Evolutionary conservation across 2,888 invertebrate genomes (phyloP), one percentile per base, ranked within the genome.

Genomic region (Oscheius onirici): DNA sequence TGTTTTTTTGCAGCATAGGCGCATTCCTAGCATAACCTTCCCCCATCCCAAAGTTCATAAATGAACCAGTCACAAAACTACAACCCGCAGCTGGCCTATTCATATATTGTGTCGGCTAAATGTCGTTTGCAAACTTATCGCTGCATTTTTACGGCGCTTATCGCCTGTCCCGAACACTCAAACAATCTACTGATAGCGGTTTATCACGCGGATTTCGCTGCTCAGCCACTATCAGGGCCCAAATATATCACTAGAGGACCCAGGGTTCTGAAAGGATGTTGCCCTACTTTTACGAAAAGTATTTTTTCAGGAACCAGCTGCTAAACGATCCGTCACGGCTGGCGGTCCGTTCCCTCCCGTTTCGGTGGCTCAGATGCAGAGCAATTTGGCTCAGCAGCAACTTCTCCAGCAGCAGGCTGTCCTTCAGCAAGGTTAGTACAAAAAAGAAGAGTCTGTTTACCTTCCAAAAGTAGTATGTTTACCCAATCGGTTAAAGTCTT

Each of bases 121-220:
- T 22, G 49, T 49, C 49, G 49, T 55, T 63, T 46, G 63, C 63
- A 46, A 63, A 63, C 63, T 63, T 63, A 63, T 63, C 63, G 34
- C n/a, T 49, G 63, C 63, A 63, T 63, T 63, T 63, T 63, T 63
- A 63, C 63, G 63, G 63, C 46, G 46, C 63, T 63, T 63, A 63
- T 63, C 63, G 49, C 8, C 34, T 26, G 63, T 22, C 26, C 26
- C 63, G 63, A 63, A 63, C 63, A 63, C 63, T 63, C 63, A 63
- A 63, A 63, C 63, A 63, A 63, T 63, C 63, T 63, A 63, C 63
- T 63, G 63, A 63, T 63, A 63, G 49, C 46, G 28, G n/a, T 41
- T 22, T 63, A 63, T 63, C 63, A 63, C 63, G 63, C 44, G 63
- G 46, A 63, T 63, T 63, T 63, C 26, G 43, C 49, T 6, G 49